These are phyloP conservation scores for Sparidentex hasta DNA, from an alignment of 2,797 vertebrate genomes.

Conservation along the genomic window DNA sequence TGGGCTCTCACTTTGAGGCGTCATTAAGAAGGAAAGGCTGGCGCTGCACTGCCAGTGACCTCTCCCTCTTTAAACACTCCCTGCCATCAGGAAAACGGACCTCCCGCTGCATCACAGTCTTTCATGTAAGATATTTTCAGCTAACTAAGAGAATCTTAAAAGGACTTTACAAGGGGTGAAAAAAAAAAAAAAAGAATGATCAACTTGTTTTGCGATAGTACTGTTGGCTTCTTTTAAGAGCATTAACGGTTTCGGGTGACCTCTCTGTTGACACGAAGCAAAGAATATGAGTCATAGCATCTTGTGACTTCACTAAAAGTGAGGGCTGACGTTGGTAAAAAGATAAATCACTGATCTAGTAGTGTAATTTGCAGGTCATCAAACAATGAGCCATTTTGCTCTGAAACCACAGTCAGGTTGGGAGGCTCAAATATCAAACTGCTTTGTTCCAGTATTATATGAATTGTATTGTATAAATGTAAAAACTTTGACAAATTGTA, in stretches of 20 bases:
- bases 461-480: too few relatives aligned
- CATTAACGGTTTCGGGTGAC: not conserved
- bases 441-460: too few relatives aligned
- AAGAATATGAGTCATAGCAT: not conserved
- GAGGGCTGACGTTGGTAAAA: not conserved
- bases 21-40: conserved; percentile 79
- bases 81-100: conserved; percentile 73
- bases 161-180: conserved; percentile 3
- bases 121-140: conserved; percentile 69
- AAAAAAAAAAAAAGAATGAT: conserved; percentile 7
- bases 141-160: conserved; percentile 49
- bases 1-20: conserved; percentile 80
- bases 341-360: not conserved
- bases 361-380: not conserved
- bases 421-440: too few relatives aligned
- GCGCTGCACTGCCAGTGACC: conserved; percentile 75
- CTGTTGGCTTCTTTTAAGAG: not conserved
- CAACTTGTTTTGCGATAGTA: conserved; percentile 24
- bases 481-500: too few relatives aligned
- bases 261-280: conserved; percentile 6
- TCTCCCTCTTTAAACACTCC: conserved; percentile 73
- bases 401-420: too few relatives aligned
- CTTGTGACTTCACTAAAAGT: not conserved
- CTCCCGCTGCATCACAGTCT: conserved; percentile 57
- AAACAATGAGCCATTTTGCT: not conserved